phyloP scores from a whole-genome alignment of 2,113 vertebrate genomes.

The Peucedramus taeniatus region DNA sequence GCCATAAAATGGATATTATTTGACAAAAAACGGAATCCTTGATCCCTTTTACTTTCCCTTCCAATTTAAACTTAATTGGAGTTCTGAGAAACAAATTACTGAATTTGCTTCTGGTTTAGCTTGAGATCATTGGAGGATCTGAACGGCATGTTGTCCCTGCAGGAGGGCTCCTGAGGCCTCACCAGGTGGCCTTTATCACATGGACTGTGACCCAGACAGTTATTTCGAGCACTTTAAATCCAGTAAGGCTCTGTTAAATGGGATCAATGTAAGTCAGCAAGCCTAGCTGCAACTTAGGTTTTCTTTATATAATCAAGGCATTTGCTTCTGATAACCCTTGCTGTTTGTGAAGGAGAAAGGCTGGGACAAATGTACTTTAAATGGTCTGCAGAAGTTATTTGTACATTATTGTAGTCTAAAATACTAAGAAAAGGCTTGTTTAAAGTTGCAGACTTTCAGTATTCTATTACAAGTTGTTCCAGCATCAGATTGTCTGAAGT shows the following conservation, averaged over 20 bases:
- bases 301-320: neutral
- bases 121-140: neutral
- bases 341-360: neutral
- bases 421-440: neutral
- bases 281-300: neutral
- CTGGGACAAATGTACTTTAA: neutral
- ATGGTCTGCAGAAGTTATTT: neutral
- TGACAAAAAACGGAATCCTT: neutral
- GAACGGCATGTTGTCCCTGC: neutral
- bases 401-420: neutral
- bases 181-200: neutral
- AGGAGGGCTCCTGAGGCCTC: neutral
- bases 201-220: slow-evolving; percentile 17
- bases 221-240: slow-evolving; percentile 30
- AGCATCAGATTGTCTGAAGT: neutral
- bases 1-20: neutral
- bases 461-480: neutral
- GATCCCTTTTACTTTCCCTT: neutral
- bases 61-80: neutral
- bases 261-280: slow-evolving; percentile 7
- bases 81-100: neutral
- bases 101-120: neutral
- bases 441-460: neutral
- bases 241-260: neutral
- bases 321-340: neutral